Evolutionary conservation across 1,140 invertebrate species (phyloP).

Genomic region (Triops cancriformis): DNA sequence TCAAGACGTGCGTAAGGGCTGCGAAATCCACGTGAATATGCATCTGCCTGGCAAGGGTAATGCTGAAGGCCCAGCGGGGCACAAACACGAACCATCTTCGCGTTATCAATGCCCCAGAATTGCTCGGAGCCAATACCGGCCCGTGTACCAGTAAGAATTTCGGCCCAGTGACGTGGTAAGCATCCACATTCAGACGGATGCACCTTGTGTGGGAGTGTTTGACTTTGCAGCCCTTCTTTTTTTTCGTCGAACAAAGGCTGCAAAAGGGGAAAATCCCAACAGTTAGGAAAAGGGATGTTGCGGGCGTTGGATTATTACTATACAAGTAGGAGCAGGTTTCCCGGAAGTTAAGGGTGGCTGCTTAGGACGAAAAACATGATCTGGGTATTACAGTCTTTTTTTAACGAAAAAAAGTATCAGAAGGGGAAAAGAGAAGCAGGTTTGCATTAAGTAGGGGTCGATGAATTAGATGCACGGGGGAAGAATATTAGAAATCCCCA

Average conservation of each 20-base stretch:
- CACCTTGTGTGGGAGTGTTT: not conserved
- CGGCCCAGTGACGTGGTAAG: not conserved
- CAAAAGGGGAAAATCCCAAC: not conserved
- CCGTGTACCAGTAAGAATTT: not conserved
- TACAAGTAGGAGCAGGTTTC: not conserved
- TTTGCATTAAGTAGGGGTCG: no score
- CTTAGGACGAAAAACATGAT: not conserved
- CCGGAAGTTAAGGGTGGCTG: not conserved
- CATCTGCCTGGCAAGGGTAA: not conserved
- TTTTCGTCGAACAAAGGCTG: no score
- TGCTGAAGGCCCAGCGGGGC: constrained; percentile 4
- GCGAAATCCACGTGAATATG: constrained; percentile 13
- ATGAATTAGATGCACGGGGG: no score
- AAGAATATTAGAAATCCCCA: no score
- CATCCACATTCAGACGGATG: constrained; percentile 9
- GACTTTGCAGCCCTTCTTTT: not conserved
- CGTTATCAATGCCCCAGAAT: not conserved
- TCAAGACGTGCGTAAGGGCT: constrained; percentile 3
- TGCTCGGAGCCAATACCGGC: not conserved
- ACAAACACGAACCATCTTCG: constrained; percentile 13
- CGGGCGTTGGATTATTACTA: not conserved
- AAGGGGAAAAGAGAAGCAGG: no score
- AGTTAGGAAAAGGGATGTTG: not conserved
- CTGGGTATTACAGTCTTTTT: not conserved
- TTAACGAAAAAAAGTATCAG: no score